Evolutionary conservation across 2,888 invertebrate genomes (phyloP), one percentile per base, ranked within the genome.

Genomic region (Drosophila leonis): DNA sequence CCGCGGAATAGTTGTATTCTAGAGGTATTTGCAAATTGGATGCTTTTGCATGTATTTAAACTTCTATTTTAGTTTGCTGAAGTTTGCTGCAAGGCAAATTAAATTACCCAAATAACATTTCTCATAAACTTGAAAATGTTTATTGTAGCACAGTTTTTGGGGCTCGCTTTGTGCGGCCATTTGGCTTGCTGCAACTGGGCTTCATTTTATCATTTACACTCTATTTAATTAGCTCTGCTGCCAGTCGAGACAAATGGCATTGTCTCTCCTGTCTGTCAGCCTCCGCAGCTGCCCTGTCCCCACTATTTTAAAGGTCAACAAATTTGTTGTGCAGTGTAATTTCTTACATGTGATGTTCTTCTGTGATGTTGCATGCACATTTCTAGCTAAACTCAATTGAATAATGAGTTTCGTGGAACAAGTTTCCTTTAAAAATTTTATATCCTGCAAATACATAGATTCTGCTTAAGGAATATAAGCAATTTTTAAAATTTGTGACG

Each of bases 91-190:
- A 13, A 46, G 15, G 9, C 15, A n/a, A 27, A 27, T 18, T 31
- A 5, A 48, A 48, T 49, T 18, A n/a, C 31, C 18, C 0, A 18
- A 48, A 18, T n/a, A 5, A 29, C 10, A n/a, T 29, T 27, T 27
- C 4, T 8, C 9, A 8, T 15, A 3, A 46, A 27, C n/a, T 18
- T 33, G 18, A 33, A 31, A 49, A 33, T 18, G 13, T 37, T 35
- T 52, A 13, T 10, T 37, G 52, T 56, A 56, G 42, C 56, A 56
- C 31, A 56, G 42, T 56, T 56, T 56, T 56, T 20, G 15, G 56
- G 31, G 56, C 56, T 1, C 42, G 5, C 15, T 41, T 10, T 12
- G 41, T 3, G 24, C 24, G 24, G 24, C 33, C 18, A 49, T 33
- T 18, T 49, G 12, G 10, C 0, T 29, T 6, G n/a, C 18, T 49